phyloP scores from a whole-genome alignment of 1,140 invertebrate genomes.

The Formica selysi region DNA sequence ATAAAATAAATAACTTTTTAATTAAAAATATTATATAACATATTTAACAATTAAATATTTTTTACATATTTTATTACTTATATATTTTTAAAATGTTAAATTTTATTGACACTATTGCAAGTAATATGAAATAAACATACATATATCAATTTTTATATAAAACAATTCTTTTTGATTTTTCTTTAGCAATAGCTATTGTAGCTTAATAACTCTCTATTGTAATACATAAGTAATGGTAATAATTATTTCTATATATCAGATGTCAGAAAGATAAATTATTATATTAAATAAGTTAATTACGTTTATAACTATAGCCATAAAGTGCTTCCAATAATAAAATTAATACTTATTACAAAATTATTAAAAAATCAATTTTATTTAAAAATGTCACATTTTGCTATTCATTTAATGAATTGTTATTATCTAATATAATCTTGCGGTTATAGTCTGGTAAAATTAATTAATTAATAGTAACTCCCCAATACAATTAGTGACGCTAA shows the following conservation, averaged over 20 bases:
- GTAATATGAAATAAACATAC: not conserved
- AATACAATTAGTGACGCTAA: not conserved
- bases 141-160: not conserved
- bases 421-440: not conserved
- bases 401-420: not conserved
- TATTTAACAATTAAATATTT: too few species aligned
- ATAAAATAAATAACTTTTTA: too few species aligned
- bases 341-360: not conserved
- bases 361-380: conserved; percentile 1
- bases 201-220: too few species aligned
- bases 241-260: not conserved
- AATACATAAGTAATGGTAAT: too few species aligned
- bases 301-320: not conserved
- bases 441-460: not conserved
- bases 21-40: too few species aligned
- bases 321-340: not conserved
- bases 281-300: not conserved
- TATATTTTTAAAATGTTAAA: too few species aligned
- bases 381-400: not conserved
- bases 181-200: not conserved
- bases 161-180: not conserved
- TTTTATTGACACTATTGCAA: not conserved
- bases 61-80: not conserved
- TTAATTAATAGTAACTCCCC: not conserved
- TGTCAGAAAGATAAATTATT: not conserved